Percentiles rank a stretch among this genome's conserved stretches.
Conservation (phyloP, 2,888 invertebrate species). For the Corythucha ciliata region DNA sequence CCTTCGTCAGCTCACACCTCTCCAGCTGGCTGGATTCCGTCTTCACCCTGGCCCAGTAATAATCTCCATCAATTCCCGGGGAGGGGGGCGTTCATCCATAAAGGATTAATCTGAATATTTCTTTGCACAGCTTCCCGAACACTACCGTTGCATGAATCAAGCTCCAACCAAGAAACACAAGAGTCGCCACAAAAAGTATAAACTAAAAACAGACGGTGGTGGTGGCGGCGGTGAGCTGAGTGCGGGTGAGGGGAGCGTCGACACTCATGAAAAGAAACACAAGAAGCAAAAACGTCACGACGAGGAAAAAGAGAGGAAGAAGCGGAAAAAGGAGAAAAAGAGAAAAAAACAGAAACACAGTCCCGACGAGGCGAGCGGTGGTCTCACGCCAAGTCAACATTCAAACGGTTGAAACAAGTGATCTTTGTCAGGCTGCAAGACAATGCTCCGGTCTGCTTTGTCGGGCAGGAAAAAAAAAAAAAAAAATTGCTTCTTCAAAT, state of each 20-base stretch:
- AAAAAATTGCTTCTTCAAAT: no score
- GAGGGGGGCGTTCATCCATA: neutral
- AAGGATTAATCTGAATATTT: neutral
- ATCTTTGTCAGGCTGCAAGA: no score
- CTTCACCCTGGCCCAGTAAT: conserved; percentile 85
- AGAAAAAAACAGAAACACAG: conserved; percentile 90
- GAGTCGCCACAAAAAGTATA: conserved; percentile 91
- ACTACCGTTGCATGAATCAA: conserved; percentile 86
- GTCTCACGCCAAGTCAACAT: conserved; percentile 52
- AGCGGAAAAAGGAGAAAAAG: conserved; percentile 90
- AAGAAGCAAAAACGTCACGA: conserved; percentile 90
- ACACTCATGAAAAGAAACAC: conserved; percentile 89
- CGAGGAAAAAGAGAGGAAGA: conserved; percentile 86
- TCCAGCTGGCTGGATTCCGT: conserved; percentile 85
- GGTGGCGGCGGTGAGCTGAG: conserved; percentile 62
- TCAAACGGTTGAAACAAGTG: conserved; percentile 41
- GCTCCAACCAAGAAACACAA: conserved; percentile 88
- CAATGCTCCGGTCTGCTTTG: no score
- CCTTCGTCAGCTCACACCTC: conserved; percentile 70
- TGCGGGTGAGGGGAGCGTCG: conserved; percentile 43
- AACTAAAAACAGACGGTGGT: conserved; percentile 71
- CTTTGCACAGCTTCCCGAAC: conserved; percentile 67
- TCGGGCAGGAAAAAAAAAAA: no score
- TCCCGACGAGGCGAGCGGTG: conserved; percentile 67
- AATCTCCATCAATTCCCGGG: conserved; percentile 23